These are phyloP conservation scores for Ypsolopha scabrella DNA, from an alignment of 2,888 invertebrate species.

Conservation along the genomic window DNA sequence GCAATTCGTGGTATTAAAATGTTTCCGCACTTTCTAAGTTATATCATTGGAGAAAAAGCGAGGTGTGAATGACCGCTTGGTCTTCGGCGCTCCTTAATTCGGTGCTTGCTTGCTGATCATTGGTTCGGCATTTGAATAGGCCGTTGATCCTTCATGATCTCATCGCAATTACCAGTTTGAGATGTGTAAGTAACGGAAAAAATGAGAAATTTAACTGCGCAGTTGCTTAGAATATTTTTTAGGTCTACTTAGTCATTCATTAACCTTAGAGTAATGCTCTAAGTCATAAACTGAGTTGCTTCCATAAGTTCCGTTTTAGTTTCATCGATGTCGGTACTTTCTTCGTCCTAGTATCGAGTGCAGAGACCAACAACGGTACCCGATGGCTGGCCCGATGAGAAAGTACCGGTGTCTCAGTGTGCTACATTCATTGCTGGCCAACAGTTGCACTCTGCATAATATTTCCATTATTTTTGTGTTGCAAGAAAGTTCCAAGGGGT, in stretches of 20 bases:
- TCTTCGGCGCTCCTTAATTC: conserved; percentile 33
- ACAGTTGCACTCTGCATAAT: background rate
- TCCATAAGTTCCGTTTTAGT: background rate
- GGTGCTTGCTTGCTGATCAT: conserved; percentile 38
- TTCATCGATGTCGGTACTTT: conserved; percentile 29
- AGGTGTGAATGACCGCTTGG: conserved; percentile 47
- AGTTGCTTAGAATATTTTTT: background rate
- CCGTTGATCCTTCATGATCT: conserved; percentile 66
- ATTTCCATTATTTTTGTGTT: conserved; percentile 6
- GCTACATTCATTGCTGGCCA: conserved; percentile 25
- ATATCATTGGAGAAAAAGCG: conserved; percentile 47
- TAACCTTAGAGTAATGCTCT: too few species aligned
- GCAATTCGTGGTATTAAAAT: conserved; percentile 48
- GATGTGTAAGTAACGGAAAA: background rate
- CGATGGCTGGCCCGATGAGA: conserved; percentile 23
- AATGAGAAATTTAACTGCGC: conserved; percentile 1
- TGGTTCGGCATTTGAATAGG: conserved; percentile 49
- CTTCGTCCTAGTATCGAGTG: conserved; percentile 40
- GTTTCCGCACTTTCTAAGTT: conserved; percentile 66
- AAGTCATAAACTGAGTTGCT: background rate
- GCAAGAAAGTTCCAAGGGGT: conserved; percentile 27
- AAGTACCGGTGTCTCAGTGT: conserved; percentile 50
- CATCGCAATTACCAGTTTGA: conserved; percentile 33
- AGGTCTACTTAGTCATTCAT: too few species aligned
- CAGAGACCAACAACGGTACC: conserved; percentile 33